Conservation (phyloP, 2,797 vertebrate genomes). For the Sardinella longiceps region DNA sequence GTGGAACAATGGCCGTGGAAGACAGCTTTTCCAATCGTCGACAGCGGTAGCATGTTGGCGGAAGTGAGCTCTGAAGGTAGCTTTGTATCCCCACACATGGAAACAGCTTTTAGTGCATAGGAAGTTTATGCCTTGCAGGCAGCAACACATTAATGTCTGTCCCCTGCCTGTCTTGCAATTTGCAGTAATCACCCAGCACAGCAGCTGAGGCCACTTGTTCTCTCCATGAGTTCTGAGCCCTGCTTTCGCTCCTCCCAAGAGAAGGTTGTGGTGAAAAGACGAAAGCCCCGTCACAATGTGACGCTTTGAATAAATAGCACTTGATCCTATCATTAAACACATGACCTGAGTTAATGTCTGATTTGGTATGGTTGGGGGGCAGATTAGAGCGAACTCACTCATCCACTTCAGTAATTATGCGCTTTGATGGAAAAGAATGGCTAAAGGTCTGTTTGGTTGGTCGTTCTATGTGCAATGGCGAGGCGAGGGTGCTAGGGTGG, state of each 20-base stretch:
- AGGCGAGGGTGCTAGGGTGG: background rate
- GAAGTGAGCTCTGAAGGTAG: background rate
- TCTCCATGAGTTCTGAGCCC: background rate
- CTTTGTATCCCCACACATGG: background rate
- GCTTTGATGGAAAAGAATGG: conserved; percentile 15
- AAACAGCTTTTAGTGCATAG: background rate
- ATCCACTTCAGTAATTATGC: conserved; percentile 2
- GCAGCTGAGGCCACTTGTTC: background rate
- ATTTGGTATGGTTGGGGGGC: conserved; percentile 24
- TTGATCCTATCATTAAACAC: background rate
- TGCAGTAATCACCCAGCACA: conserved; percentile 2
- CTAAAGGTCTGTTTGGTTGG: background rate
- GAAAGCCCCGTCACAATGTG: background rate
- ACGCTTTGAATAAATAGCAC: background rate
- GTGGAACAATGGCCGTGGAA: conserved; percentile 8
- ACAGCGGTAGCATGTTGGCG: background rate
- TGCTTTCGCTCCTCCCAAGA: background rate
- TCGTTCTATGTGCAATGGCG: background rate
- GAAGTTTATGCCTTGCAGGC: background rate
- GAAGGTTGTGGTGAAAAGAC: background rate
- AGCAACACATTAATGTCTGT: background rate
- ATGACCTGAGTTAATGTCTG: conserved; percentile 19
- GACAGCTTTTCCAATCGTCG: background rate
- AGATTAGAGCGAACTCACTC: conserved; percentile 18
- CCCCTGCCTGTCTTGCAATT: background rate